Conservation (phyloP, 2,888 invertebrate species). For the Anoncus sp. region DNA sequence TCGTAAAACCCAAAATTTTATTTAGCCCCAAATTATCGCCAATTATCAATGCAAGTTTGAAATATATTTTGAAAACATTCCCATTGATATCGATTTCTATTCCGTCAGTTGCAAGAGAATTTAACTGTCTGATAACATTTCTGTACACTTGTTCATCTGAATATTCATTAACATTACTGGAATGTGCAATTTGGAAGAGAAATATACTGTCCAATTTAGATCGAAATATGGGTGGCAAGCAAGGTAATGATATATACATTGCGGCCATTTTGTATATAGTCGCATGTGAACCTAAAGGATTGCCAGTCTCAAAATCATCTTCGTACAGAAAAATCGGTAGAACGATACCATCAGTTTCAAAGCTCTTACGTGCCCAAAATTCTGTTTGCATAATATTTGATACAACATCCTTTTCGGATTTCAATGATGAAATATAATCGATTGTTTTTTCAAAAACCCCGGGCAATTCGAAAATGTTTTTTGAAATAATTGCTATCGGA, state of each 20-base stretch:
- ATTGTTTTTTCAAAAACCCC: no score
- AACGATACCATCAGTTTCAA: not conserved
- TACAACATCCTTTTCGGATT: no score
- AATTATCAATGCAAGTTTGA: slow-evolving; percentile 31
- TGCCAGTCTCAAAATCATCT: slow-evolving; percentile 52
- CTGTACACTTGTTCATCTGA: no score
- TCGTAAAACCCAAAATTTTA: slow-evolving; percentile 55
- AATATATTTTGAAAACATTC: not conserved
- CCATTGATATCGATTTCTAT: no score
- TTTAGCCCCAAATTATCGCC: slow-evolving; percentile 59
- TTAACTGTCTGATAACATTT: no score
- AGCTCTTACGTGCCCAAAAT: no score
- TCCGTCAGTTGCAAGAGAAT: no score
- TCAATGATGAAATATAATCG: no score
- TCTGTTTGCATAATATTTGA: no score
- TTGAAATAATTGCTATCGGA: no score
- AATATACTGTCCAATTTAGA: slow-evolving; percentile 32
- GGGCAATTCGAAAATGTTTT: no score
- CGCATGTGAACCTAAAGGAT: slow-evolving; percentile 33
- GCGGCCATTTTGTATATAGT: slow-evolving; percentile 38
- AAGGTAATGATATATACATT: slow-evolving; percentile 27
- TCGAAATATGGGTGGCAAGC: slow-evolving; percentile 18
- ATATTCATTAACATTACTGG: no score
- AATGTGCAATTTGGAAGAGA: not conserved
- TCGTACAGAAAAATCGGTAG: slow-evolving; percentile 31